Percentiles rank a stretch among this genome's conserved stretches.
phyloP scores from a whole-genome alignment of 1,140 invertebrate species.

The Aphelenchoides fujianensis region DNA sequence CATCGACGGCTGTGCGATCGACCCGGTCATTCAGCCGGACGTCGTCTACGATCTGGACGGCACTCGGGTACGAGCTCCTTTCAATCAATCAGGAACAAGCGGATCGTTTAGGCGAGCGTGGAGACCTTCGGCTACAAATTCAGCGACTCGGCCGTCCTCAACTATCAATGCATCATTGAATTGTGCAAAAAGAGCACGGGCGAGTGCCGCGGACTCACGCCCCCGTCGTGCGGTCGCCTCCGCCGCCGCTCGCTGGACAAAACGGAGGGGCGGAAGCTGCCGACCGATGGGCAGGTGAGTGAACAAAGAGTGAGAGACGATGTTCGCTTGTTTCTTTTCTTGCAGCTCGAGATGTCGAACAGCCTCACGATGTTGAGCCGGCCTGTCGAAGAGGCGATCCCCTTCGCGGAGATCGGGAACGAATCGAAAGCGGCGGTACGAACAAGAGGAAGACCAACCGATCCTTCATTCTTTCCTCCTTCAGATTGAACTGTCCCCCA shows the following conservation, averaged over 20 bases:
- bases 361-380: conserved; percentile 2
- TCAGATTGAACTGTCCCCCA: background rate
- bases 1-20: conserved; percentile 57
- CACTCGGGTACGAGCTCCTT: conserved; percentile 34
- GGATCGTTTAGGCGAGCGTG: conserved; percentile 48
- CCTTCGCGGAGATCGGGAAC: background rate
- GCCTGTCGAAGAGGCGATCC: background rate
- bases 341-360: background rate
- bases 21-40: conserved; percentile 59
- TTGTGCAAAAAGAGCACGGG: conserved; percentile 51
- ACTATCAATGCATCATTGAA: conserved; percentile 57
- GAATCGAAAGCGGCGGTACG: background rate
- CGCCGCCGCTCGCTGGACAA: conserved; percentile 21
- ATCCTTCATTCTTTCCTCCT: background rate
- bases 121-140: conserved; percentile 61
- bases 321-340: background rate
- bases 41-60: conserved; percentile 44
- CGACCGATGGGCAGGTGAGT: too few relatives aligned
- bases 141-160: conserved; percentile 55
- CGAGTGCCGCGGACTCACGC: conserved; percentile 53
- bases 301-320: too few relatives aligned
- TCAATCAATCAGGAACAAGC: too few relatives aligned
- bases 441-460: background rate
- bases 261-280: background rate
- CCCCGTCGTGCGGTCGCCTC: conserved; percentile 44